Conservation (phyloP, 1,140 invertebrate species). For the Venustaconcha ellipsiformis region DNA sequence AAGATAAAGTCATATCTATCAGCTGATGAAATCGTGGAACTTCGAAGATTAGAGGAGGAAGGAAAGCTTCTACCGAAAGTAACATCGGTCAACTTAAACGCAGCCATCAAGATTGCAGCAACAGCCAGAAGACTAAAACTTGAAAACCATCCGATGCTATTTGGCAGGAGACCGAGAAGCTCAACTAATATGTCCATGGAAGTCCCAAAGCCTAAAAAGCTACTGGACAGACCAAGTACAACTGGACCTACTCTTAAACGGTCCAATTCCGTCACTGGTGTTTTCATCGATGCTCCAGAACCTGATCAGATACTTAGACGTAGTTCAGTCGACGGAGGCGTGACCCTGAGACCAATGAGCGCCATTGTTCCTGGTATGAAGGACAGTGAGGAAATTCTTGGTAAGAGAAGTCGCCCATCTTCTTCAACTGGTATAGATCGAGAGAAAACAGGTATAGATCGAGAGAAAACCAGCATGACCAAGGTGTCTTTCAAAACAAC, state of each 20-base stretch:
- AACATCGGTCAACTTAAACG: constrained; percentile 43
- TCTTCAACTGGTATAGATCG: background rate
- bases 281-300: constrained; percentile 51
- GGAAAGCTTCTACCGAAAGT: constrained; percentile 46
- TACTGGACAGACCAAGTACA: constrained; percentile 19
- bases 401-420: constrained; percentile 10
- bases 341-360: constrained; percentile 29
- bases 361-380: constrained; percentile 4
- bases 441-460: background rate
- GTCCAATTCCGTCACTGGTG: constrained; percentile 55
- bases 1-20: constrained; percentile 56
- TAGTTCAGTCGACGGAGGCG: constrained; percentile 30
- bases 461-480: constrained; percentile 4
- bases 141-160: constrained; percentile 15
- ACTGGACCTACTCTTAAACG: constrained; percentile 29
- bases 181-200: background rate
- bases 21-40: constrained; percentile 53
- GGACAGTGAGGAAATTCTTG: background rate
- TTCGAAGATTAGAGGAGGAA: constrained; percentile 52
- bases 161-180: constrained; percentile 7
- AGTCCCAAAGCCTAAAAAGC: constrained; percentile 15
- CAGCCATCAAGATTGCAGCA: constrained; percentile 60
- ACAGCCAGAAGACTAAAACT: constrained; percentile 53
- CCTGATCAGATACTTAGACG: constrained; percentile 19
- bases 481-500: constrained; percentile 20